phyloP scores from a whole-genome alignment of 1,140 invertebrate genomes.

The Amyelois transitella region DNA sequence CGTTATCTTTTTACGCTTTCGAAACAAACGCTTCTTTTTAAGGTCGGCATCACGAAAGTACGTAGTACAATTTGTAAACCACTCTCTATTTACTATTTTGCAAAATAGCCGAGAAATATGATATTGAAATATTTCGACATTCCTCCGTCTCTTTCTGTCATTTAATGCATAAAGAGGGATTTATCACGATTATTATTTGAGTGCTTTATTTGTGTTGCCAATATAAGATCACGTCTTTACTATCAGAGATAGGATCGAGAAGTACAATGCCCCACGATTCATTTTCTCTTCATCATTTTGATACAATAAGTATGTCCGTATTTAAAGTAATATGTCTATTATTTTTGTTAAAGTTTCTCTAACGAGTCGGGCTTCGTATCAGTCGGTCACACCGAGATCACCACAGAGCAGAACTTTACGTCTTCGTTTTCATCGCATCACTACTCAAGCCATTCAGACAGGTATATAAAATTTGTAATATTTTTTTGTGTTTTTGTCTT shows the following conservation, averaged over 20 bases:
- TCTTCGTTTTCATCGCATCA: slow-evolving; percentile 63
- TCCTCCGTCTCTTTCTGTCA: not conserved
- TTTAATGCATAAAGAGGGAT: not conserved
- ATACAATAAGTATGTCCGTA: not conserved
- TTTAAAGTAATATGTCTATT: not conserved
- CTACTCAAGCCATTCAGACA: slow-evolving; percentile 64
- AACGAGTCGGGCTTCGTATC: slow-evolving; percentile 84
- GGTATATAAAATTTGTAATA: slow-evolving; percentile 33
- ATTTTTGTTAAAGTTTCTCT: slow-evolving; percentile 55
- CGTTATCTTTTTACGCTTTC: not conserved
- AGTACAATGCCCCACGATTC: not conserved
- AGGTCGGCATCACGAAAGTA: too few relatives aligned
- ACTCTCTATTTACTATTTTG: too few relatives aligned
- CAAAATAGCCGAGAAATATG: too few relatives aligned
- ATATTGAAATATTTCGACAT: not conserved
- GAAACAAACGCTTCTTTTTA: too few relatives aligned
- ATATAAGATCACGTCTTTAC: too few relatives aligned
- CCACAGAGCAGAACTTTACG: slow-evolving; percentile 60
- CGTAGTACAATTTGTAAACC: too few relatives aligned
- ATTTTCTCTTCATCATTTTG: not conserved
- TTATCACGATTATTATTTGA: too few relatives aligned
- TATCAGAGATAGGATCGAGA: too few relatives aligned
- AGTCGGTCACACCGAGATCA: slow-evolving; percentile 74
- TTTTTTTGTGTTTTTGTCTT: slow-evolving; percentile 10
- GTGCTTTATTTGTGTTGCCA: too few relatives aligned